phyloP scores from a whole-genome alignment of 2,888 invertebrate genomes.

The Blomia tropicalis region DNA sequence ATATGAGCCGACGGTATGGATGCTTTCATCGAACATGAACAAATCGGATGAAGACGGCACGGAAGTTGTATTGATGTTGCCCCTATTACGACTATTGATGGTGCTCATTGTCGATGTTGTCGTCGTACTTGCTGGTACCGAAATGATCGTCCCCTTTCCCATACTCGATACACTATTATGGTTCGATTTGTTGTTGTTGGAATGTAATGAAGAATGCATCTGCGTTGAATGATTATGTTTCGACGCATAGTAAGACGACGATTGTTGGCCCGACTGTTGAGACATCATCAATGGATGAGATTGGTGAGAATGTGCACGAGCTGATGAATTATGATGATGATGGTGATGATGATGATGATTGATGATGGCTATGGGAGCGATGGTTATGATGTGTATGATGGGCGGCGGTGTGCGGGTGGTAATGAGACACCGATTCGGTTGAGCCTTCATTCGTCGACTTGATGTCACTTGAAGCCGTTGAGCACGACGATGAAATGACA shows the following conservation, averaged over 20 bases:
- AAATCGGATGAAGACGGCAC: background rate
- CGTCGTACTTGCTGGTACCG: too few relatives aligned
- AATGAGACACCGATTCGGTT: background rate
- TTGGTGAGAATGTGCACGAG: background rate
- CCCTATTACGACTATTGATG: background rate
- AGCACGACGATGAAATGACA: background rate
- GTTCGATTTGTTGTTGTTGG: background rate
- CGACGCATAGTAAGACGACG: too few relatives aligned
- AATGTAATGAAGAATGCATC: conserved; percentile 7
- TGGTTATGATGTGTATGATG: background rate
- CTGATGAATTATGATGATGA: background rate
- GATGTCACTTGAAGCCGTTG: too few relatives aligned
- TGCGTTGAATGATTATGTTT: too few relatives aligned
- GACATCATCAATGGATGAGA: too few relatives aligned
- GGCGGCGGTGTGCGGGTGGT: background rate
- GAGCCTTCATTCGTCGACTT: background rate
- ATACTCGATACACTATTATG: too few relatives aligned
- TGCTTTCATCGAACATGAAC: too few relatives aligned
- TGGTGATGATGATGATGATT: background rate
- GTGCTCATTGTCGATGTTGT: background rate
- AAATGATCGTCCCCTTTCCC: too few relatives aligned
- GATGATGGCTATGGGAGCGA: background rate
- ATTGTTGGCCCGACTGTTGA: too few relatives aligned
- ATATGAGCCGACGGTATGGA: too few relatives aligned
- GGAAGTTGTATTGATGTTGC: background rate